These are phyloP conservation scores for Sclerurus mexicanus DNA, from an alignment of 2,113 vertebrate genomes.

Conservation along the genomic window DNA sequence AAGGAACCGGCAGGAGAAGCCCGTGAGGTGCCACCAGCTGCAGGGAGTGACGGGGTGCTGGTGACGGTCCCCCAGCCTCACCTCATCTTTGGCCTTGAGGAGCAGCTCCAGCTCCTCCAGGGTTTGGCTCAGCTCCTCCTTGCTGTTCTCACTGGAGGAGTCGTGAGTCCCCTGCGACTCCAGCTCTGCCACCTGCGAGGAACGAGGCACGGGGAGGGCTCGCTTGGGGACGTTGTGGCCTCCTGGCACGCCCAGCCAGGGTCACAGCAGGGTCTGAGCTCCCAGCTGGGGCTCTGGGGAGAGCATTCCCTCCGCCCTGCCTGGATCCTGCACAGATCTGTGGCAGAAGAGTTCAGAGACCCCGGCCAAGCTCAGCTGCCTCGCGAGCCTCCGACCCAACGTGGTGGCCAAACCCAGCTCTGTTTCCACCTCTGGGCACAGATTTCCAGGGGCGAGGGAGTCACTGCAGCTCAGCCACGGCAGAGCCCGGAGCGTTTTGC, in stretches of 20 bases:
- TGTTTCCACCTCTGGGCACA: not conserved
- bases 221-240: too few species aligned
- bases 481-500: not conserved
- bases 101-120: conserved; percentile 89
- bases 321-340: fast-evolving
- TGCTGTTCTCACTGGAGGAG: conserved; percentile 74
- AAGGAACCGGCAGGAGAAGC: not conserved
- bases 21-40: not conserved
- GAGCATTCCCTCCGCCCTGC: not conserved
- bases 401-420: not conserved
- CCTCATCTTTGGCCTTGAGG: conserved; percentile 93
- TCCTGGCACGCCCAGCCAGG: too few species aligned
- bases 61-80: not conserved
- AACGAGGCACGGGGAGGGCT: too few species aligned
- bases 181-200: conserved; percentile 85
- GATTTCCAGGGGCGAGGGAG: too few species aligned
- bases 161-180: conserved; percentile 80
- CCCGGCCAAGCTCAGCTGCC: not conserved
- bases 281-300: not conserved
- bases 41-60: not conserved
- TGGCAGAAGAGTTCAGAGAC: fast-evolving
- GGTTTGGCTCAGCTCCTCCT: conserved; percentile 83
- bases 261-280: too few species aligned
- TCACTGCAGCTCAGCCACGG: not conserved
- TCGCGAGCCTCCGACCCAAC: not conserved